Evolutionary conservation across 2,888 invertebrate genomes (phyloP), one percentile per base, ranked within the genome.

Genomic region (Trichogramma dendrolimi): DNA sequence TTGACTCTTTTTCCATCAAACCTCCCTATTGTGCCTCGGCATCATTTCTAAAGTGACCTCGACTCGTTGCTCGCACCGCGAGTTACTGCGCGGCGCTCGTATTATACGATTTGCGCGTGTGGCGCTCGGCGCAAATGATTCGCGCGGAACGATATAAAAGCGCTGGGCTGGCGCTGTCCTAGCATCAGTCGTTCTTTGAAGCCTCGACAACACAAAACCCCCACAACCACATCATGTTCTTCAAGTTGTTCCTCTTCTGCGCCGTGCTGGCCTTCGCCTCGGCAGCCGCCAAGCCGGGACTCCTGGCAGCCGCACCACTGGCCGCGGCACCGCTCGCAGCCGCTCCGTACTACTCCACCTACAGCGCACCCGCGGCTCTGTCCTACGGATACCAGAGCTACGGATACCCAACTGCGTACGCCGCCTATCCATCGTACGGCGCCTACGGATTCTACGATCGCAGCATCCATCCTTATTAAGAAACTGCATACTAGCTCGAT

Each of bases 241-340:
- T 27, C 62, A 62, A 62, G 47, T 47, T 62, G 8, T 55, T 62
- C 51, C n/a, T 62, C 42, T 39, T 62, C 39, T 55, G 55, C 40
- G 58, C 62, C 55, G 14, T 62, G 6, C 41, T 62, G 59, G 62
- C 62, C 4, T 55, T 59, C 52, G 62, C 62, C 38, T 47, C 55
- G 3, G 62, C 62, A 5, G 49, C 27, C 0, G 14, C 62, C n/a
- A 59, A 59, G 10, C 58, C 58, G 4, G 62, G 58, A n/a, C 51
- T 38, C 50, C 58, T 58, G 1, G 50, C 50, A 8, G 54, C 48
- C 5, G 27, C 43, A 11, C 49, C 60, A 4, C 41, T 51, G 14
- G 50, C 49, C 14, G 43, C 58, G 10, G 56, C 53, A 53, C 48
- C 40, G 43, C 52, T 50, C 4, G 48, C n/a, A 43, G 56, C 56